These are phyloP conservation scores for Dendrophyllia cribrosa DNA, from an alignment of 64 coral and sea anemone genomes.

Conservation along the genomic window DNA sequence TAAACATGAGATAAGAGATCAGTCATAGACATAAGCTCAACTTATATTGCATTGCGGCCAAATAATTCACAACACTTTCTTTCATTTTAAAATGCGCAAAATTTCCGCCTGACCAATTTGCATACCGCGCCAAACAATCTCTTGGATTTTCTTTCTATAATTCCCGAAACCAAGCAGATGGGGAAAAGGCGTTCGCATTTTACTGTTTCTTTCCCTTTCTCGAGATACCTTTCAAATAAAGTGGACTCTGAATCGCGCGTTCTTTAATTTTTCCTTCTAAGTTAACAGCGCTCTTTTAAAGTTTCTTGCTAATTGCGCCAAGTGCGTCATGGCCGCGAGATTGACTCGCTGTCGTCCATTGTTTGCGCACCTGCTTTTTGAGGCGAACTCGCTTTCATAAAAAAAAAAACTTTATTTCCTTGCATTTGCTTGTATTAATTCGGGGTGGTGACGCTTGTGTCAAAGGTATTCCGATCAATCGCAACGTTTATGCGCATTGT, in stretches of 20 bases:
- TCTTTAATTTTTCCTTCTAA: background rate
- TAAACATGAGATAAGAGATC: background rate
- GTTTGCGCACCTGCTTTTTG: constrained; percentile 5
- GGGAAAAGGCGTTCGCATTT: too few relatives aligned
- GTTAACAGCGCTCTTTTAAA: background rate
- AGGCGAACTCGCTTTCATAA: background rate
- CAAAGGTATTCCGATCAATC: background rate
- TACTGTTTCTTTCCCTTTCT: background rate
- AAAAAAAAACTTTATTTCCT: background rate
- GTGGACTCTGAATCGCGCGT: background rate
- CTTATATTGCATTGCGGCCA: constrained; percentile 8
- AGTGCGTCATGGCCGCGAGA: constrained; percentile 3
- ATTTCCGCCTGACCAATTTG: background rate
- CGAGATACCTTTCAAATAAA: background rate
- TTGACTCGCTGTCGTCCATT: constrained; percentile 16
- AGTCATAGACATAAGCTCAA: background rate
- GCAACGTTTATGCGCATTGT: background rate
- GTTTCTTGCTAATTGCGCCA: constrained; percentile 7
- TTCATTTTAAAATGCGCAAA: background rate
- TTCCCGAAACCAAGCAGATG: background rate
- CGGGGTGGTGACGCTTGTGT: background rate
- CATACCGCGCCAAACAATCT: background rate
- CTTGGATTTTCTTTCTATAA: background rate
- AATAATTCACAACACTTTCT: background rate
- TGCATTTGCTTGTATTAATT: background rate